These are phyloP conservation scores for Limenitis camilla DNA, from an alignment of 2,888 invertebrate genomes.

Conservation along the genomic window DNA sequence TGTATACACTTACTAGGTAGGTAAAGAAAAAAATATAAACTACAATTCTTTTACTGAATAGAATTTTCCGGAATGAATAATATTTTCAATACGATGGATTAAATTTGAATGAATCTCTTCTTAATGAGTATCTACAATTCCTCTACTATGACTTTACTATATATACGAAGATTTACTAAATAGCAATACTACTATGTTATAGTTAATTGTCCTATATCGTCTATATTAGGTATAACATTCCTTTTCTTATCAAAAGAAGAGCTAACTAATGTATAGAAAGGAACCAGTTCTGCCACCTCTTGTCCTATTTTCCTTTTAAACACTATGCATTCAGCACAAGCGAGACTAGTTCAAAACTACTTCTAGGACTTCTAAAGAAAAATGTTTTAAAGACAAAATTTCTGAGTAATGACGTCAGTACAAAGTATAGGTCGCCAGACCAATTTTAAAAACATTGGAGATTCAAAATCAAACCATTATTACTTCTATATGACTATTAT, in stretches of 20 bases:
- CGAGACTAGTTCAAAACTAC: constrained; percentile 13
- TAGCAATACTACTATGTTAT: not conserved
- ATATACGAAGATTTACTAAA: not conserved
- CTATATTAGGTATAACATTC: constrained; percentile 8
- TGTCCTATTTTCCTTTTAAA: constrained; percentile 21
- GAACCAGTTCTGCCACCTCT: constrained; percentile 21
- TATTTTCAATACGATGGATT: too few species aligned
- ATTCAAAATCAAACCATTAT: too few species aligned
- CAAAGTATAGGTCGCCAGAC: too few species aligned
- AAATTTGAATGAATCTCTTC: too few species aligned
- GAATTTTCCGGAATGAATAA: too few species aligned
- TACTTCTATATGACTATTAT: too few species aligned
- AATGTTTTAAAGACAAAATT: not conserved
- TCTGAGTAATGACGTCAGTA: too few species aligned
- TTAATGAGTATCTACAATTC: too few species aligned
- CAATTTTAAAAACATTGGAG: too few species aligned
- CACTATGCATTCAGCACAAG: constrained; percentile 18
- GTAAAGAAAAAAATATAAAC: too few species aligned
- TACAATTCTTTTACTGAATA: too few species aligned
- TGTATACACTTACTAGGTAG: too few species aligned
- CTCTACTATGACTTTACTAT: not conserved
- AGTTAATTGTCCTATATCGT: not conserved
- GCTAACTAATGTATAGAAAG: constrained; percentile 18
- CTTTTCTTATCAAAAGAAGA: constrained; percentile 14
- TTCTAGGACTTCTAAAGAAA: constrained; percentile 4